phyloP scores from a whole-genome alignment of 1,140 invertebrate species.

The Panagrolaimus sp. region DNA sequence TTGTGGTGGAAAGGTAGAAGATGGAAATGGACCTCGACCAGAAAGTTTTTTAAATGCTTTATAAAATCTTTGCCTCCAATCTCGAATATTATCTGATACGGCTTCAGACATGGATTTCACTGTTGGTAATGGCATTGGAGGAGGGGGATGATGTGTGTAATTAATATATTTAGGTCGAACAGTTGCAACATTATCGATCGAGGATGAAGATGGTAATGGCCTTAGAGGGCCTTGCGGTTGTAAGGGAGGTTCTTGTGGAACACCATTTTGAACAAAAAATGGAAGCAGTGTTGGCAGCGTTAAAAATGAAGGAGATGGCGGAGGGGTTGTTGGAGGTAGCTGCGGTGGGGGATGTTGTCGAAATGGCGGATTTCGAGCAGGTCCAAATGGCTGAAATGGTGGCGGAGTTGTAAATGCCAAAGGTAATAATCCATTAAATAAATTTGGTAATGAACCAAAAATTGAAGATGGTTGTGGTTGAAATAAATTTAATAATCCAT shows the following conservation, averaged over 20 bases:
- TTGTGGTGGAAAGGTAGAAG: neutral
- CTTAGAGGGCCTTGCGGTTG: neutral
- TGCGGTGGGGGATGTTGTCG: too few species aligned
- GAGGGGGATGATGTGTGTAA: neutral
- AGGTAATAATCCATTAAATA: neutral
- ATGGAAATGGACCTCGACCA: neutral
- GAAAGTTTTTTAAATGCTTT: conserved; percentile 10
- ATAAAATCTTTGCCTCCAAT: conserved; percentile 7
- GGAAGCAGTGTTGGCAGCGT: conserved; percentile 1
- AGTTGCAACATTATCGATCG: neutral
- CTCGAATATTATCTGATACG: neutral
- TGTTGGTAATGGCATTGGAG: neutral
- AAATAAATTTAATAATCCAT: neutral
- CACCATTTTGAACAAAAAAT: conserved; percentile 3
- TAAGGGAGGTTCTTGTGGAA: neutral
- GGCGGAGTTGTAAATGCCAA: neutral
- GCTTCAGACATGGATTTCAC: neutral
- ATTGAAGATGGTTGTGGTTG: neutral
- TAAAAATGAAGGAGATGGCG: neutral
- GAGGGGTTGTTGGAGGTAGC: neutral
- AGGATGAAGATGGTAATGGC: neutral
- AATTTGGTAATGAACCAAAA: neutral
- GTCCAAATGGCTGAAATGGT: neutral
- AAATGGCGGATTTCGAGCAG: neutral
- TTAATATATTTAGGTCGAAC: neutral